Evolutionary conservation across 2,888 invertebrate genomes (phyloP), one percentile per base, ranked within the genome.

Genomic region (Dioctria linearis): DNA sequence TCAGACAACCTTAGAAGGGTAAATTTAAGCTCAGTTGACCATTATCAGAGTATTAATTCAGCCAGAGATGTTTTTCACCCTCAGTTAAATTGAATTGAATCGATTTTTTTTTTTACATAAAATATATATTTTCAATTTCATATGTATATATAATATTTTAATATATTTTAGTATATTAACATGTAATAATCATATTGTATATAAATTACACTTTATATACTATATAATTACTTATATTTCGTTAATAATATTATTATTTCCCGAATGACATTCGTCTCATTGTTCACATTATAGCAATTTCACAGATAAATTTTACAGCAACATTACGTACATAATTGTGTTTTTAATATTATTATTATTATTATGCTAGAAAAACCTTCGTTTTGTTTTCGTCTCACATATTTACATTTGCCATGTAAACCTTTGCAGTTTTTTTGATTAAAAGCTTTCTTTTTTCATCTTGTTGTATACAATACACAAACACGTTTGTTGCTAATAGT

Each of bases 81-180:
- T 25, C 25, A 25, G 25, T 25, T 25, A 25, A 25, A 25, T 25
- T 25, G 25, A 25, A 25, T 25, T 25, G 25, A 25, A 25, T 25
- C 25, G 25, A 25, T 25, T 25, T 25, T 39, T 37, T 25, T 39
- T 25, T 73, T 71, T 71, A 71, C 71, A 73, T 57, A 73, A 57
- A 73, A 73, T 57, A 73, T 73, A 73, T 73, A 73, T 73, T 73
- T 69, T 73, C 73, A 57, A 73, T 59, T 73, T 73, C 42, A 73
- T 73, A 73, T 73, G 73, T 73, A 73, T 54, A 59, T 73, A 73
- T 73, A 73, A 51, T 51, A 73, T 73, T 51, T 73, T 51, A 51
- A 25, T 51, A 51, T 57, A 57, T 57, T 73, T 73, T 59, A 73
- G 59, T 73, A 73, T 73, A 73, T 73, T n/a, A 73, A 57, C 73